These are phyloP conservation scores for Whitmania pigra DNA, from an alignment of 1,140 invertebrate genomes.

Conservation along the genomic window DNA sequence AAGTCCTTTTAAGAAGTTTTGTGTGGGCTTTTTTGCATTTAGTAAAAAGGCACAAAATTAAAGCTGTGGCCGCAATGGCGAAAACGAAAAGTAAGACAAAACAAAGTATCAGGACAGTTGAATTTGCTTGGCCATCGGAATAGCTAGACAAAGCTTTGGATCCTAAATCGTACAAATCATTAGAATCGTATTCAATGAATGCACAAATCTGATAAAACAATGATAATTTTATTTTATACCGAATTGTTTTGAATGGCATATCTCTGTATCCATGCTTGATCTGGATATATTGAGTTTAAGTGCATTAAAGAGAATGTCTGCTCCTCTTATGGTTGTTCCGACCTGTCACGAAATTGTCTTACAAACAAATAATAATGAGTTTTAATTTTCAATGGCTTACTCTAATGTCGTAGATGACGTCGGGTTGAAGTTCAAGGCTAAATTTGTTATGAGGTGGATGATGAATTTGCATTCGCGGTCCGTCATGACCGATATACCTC, in stretches of 20 bases:
- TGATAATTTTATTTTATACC: background rate
- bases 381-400: no score
- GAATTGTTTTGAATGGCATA: background rate
- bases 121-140: background rate
- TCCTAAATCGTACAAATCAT: background rate
- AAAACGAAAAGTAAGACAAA: background rate
- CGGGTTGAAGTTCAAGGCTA: no score
- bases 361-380: no score
- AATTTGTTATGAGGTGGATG: no score
- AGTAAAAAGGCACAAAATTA: constrained; percentile 1
- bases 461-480: no score
- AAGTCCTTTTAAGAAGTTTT: constrained; percentile 16
- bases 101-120: background rate
- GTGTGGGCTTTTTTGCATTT: constrained; percentile 8
- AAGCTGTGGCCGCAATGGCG: constrained; percentile 5
- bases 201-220: background rate
- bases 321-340: background rate
- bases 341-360: no score
- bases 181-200: background rate
- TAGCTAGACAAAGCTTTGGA: background rate
- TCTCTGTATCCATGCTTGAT: background rate
- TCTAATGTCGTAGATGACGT: no score
- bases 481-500: no score
- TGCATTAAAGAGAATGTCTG: background rate
- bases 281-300: background rate